These are phyloP conservation scores for Amazona vittata DNA, from an alignment of 2,113 vertebrate genomes.

Conservation along the genomic window DNA sequence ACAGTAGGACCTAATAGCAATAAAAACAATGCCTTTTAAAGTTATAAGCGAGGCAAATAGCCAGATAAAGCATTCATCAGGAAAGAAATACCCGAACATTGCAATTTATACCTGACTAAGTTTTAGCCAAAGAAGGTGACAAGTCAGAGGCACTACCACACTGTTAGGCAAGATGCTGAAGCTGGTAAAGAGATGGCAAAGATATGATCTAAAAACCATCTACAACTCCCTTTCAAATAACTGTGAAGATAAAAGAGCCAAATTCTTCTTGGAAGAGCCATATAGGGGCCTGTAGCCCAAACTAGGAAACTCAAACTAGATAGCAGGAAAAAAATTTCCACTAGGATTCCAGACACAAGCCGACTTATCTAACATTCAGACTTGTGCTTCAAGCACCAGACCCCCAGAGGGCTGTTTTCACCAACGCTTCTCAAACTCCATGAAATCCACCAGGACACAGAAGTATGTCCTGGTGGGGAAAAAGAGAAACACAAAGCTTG, in stretches of 20 bases:
- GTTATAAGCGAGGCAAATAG: neutral
- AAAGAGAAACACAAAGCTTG: neutral
- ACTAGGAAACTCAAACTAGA: neutral
- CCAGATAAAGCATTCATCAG: neutral
- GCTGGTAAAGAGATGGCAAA: neutral
- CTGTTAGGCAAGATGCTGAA: neutral
- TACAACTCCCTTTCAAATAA: neutral
- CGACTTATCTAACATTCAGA: neutral
- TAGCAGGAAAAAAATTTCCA: neutral
- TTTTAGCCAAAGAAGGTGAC: neutral
- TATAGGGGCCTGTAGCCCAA: neutral
- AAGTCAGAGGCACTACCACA: neutral
- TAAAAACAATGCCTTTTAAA: neutral
- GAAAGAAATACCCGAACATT: neutral
- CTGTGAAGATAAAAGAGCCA: neutral
- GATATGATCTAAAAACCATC: neutral
- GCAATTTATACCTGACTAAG: neutral
- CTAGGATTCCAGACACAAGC: neutral
- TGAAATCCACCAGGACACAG: neutral
- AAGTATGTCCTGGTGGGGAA: fast-evolving
- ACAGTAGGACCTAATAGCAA: neutral
- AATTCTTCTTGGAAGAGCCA: neutral
- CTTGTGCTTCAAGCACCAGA: neutral
- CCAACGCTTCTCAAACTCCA: neutral
- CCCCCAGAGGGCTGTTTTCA: neutral